A percentile compares a stretch with the other conserved stretches of the same genome.
Evolutionary conservation across 1,140 invertebrate species (phyloP).

Genomic region (Zaprionus inermis): DNA sequence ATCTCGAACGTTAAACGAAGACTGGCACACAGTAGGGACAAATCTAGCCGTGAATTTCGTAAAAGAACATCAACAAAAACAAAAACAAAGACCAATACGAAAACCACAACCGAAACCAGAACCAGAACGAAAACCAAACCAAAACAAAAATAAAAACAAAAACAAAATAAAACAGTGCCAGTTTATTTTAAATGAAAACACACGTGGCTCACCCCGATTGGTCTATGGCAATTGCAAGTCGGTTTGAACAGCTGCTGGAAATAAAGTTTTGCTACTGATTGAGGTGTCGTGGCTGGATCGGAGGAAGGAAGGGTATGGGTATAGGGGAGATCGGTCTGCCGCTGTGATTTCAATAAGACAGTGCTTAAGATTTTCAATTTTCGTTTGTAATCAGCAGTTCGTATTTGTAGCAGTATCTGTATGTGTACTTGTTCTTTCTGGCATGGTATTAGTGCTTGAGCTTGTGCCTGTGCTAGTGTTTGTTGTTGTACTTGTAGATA

Average conservation of each 20-base stretch:
- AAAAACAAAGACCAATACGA: not conserved
- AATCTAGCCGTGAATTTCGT: slow-evolving; percentile 7
- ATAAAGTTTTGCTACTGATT: slow-evolving; percentile 49
- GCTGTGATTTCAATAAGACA: slow-evolving; percentile 64
- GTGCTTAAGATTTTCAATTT: slow-evolving; percentile 80
- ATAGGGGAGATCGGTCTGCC: slow-evolving; percentile 22
- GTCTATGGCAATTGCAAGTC: slow-evolving; percentile 11
- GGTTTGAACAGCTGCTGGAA: slow-evolving; percentile 43
- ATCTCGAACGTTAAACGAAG: slow-evolving; percentile 16
- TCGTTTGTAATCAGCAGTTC: slow-evolving; percentile 74
- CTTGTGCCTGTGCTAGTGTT: not conserved
- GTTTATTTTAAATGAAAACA: slow-evolving; percentile 69
- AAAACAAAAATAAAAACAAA: slow-evolving; percentile 22
- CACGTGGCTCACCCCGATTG: slow-evolving; percentile 59
- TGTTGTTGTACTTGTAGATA: slow-evolving; percentile 11
- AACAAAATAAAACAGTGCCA: slow-evolving; percentile 76
- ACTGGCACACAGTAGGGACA: not conserved
- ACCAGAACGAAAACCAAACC: not conserved
- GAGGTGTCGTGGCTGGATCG: not conserved
- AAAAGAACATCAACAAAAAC: slow-evolving; percentile 20
- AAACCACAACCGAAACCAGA: not conserved
- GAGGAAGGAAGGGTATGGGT: not conserved
- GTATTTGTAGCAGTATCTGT: slow-evolving; percentile 19
- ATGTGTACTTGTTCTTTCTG: slow-evolving; percentile 9
- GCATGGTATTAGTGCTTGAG: not conserved